Percentiles rank a stretch among this genome's conserved stretches.
Conservation (phyloP, 2,888 invertebrate species). For the Erebia epiphron region DNA sequence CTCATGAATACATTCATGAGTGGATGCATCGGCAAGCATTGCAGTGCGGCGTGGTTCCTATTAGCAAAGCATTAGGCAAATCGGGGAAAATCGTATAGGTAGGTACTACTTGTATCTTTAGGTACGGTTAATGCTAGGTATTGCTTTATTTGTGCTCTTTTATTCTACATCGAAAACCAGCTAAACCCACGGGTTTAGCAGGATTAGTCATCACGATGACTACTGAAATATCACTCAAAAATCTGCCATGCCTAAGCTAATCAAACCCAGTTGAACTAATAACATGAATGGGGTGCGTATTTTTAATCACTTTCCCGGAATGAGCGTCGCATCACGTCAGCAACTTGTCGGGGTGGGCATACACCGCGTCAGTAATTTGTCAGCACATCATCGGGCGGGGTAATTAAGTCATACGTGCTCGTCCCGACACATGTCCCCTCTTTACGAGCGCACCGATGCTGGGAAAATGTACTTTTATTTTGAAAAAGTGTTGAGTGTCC, state of each 20-base stretch:
- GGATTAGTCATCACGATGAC: too few species aligned
- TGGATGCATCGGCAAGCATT: constrained; percentile 30
- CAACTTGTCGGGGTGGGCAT: constrained; percentile 22
- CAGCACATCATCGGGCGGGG: constrained; percentile 39
- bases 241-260: not conserved
- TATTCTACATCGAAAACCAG: not conserved
- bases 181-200: too few species aligned
- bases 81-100: constrained; percentile 25
- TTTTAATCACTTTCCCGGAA: constrained; percentile 11
- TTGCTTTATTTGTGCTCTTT: not conserved
- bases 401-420: constrained; percentile 41
- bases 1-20: constrained; percentile 40
- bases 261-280: not conserved
- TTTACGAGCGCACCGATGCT: constrained; percentile 7
- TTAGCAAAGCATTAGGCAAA: constrained; percentile 52
- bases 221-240: too few species aligned
- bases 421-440: constrained; percentile 11
- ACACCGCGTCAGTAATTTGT: constrained; percentile 40
- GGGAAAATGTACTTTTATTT: not conserved
- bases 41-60: constrained; percentile 42
- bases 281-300: not conserved
- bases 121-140: not conserved
- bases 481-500: too few species aligned
- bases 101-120: not conserved
- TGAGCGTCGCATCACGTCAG: not conserved